Evolutionary conservation across 35 echinoderm and acorn worm genomes (phyloP).

Genomic region (Acanthaster planci): DNA sequence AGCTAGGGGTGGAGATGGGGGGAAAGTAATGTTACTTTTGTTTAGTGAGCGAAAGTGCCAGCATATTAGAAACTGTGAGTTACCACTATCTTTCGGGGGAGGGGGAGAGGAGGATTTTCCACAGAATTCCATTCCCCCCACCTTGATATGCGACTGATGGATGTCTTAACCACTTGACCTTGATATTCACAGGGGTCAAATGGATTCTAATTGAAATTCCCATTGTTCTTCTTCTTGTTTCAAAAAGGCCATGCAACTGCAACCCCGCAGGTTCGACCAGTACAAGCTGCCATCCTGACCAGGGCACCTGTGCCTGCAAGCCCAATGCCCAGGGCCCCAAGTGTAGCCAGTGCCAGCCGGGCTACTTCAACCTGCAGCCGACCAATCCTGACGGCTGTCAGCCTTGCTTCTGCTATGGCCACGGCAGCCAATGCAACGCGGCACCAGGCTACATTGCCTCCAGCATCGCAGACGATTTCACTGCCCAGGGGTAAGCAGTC

Average conservation of each 20-base stretch:
- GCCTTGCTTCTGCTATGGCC: constrained; percentile 83
- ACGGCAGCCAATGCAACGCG: constrained; percentile 53
- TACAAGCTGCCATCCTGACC: constrained; percentile 40
- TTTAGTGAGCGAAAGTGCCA: too few species aligned
- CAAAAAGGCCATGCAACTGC: constrained; percentile 71
- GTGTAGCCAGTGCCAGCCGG: constrained; percentile 70
- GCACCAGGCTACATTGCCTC: constrained; percentile 67
- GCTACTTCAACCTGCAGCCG: constrained; percentile 63
- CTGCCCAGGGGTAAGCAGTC: constrained; percentile 58
- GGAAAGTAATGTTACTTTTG: too few species aligned
- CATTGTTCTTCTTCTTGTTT: background rate
- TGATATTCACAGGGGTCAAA: too few species aligned
- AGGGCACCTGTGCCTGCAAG: constrained; percentile 81
- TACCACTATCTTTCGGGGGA: too few species aligned
- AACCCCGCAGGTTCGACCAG: constrained; percentile 56
- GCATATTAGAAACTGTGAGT: too few species aligned
- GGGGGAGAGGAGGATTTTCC: too few species aligned
- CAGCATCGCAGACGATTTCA: constrained; percentile 63
- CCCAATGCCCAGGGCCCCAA: constrained; percentile 68
- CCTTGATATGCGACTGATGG: too few species aligned
- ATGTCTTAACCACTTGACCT: too few species aligned
- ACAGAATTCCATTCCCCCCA: too few species aligned
- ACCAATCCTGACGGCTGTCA: constrained; percentile 83
- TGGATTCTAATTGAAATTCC: too few species aligned
- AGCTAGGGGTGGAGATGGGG: too few species aligned